Percentiles rank a stretch among this genome's conserved stretches.
Evolutionary conservation across 2,113 vertebrate genomes (phyloP).

Genomic region (Octodon degus): DNA sequence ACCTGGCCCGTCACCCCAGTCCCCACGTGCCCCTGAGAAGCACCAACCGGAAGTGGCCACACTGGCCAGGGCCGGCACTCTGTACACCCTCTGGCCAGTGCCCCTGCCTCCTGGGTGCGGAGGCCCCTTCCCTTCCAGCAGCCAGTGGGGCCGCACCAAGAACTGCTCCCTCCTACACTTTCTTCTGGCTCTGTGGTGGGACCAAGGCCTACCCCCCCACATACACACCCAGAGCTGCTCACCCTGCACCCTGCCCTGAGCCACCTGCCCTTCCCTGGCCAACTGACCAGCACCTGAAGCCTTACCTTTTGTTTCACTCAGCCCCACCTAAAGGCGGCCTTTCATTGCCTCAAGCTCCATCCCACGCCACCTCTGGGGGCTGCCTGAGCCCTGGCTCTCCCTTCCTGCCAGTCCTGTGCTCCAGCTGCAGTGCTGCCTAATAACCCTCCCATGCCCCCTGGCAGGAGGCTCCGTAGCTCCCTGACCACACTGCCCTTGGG

Average conservation of each 20-base stretch:
- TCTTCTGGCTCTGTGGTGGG: not conserved
- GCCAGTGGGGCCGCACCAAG: rapidly evolving
- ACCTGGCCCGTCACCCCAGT: not conserved
- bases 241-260: too few species aligned
- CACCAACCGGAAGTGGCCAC: not conserved
- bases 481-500: not conserved
- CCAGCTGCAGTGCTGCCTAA: not conserved
- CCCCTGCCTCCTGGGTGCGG: not conserved
- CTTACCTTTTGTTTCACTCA: rapidly evolving
- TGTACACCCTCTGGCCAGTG: rapidly evolving
- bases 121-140: not conserved
- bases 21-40: not conserved
- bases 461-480: rapidly evolving
- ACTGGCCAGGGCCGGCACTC: not conserved
- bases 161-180: not conserved
- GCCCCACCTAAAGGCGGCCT: not conserved
- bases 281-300: rapidly evolving
- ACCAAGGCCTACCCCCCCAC: not conserved
- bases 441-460: not conserved
- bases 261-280: not conserved
- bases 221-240: too few species aligned
- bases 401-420: too few species aligned
- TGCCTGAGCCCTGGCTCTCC: not conserved
- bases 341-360: not conserved
- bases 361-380: not conserved